These are phyloP conservation scores for Auanema sp. DNA, from an alignment of 2,888 invertebrate genomes.

Conservation along the genomic window DNA sequence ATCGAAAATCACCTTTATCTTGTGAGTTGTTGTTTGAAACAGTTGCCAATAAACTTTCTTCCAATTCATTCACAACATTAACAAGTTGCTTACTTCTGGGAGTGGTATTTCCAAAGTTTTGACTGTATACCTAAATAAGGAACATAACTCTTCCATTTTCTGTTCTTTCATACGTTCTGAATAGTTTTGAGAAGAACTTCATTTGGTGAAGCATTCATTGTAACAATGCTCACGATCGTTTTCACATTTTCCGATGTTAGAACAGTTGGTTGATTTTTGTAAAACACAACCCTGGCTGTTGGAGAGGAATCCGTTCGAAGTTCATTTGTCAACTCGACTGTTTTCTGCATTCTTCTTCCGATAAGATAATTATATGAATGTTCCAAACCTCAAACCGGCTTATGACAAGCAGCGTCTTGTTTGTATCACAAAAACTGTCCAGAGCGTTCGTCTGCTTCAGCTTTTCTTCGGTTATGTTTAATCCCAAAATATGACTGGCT, in stretches of 20 bases:
- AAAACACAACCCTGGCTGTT: slow-evolving; percentile 69
- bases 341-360: slow-evolving; percentile 32
- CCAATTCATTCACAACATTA: slow-evolving; percentile 51
- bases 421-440: slow-evolving; percentile 54
- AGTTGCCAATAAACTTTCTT: slow-evolving; percentile 48
- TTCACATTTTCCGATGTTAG: slow-evolving; percentile 72
- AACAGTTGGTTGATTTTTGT: slow-evolving; percentile 71
- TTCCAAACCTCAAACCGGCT: slow-evolving; percentile 44
- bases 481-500: slow-evolving; percentile 34
- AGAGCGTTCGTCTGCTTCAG: slow-evolving; percentile 50
- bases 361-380: neutral
- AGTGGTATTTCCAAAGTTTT: slow-evolving; percentile 66
- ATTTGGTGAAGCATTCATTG: slow-evolving; percentile 71
- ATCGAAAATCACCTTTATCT: slow-evolving; percentile 9
- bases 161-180: slow-evolving; percentile 70
- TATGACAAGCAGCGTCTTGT: slow-evolving; percentile 48
- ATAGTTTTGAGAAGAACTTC: slow-evolving; percentile 72
- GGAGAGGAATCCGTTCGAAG: slow-evolving; percentile 25
- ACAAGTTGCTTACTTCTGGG: slow-evolving; percentile 60
- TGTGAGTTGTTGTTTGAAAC: slow-evolving; percentile 21
- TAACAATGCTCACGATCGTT: slow-evolving; percentile 71
- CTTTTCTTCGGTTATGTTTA: slow-evolving; percentile 53
- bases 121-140: slow-evolving; percentile 52
- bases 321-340: slow-evolving; percentile 57
- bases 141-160: no score